A percentile compares a stretch with the other conserved stretches of the same genome.
Evolutionary conservation across 2,888 invertebrate species (phyloP).

Genomic region (Euplagia quadripunctaria): DNA sequence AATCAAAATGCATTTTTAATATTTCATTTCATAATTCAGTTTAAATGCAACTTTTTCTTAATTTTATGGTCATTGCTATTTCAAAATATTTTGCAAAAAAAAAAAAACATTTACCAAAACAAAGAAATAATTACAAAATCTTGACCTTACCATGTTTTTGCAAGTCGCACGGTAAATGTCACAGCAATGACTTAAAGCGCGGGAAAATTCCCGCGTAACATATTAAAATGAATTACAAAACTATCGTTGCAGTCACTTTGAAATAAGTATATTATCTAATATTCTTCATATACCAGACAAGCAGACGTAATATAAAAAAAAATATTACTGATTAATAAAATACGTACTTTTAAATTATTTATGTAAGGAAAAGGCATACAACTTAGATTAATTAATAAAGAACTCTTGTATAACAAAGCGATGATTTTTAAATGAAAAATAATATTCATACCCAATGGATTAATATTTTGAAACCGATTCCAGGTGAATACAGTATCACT

Average conservation of each 20-base stretch:
- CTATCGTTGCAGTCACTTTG: not conserved
- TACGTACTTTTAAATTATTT: not conserved
- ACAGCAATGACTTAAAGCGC: slow-evolving; percentile 5
- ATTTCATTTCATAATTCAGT: not conserved
- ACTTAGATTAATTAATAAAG: not conserved
- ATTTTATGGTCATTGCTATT: not conserved
- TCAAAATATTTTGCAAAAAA: not conserved
- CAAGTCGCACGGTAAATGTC: slow-evolving; percentile 15
- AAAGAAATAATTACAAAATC: slow-evolving; percentile 13
- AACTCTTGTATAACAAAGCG: not conserved
- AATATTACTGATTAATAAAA: not conserved
- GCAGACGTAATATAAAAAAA: not conserved
- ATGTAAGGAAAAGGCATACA: not conserved
- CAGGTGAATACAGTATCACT: not conserved
- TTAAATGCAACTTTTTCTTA: not conserved
- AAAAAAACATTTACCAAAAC: not conserved
- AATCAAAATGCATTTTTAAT: too few species aligned
- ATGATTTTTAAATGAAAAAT: not conserved
- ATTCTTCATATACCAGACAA: not conserved
- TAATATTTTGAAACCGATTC: not conserved
- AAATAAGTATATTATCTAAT: not conserved
- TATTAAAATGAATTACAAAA: slow-evolving; percentile 14
- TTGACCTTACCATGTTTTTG: slow-evolving; percentile 16
- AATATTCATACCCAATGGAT: not conserved
- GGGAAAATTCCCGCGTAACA: slow-evolving; percentile 8